Base-by-base conservation (phyloP, 1,140 invertebrate species). In the Drosophila santomea region DNA sequence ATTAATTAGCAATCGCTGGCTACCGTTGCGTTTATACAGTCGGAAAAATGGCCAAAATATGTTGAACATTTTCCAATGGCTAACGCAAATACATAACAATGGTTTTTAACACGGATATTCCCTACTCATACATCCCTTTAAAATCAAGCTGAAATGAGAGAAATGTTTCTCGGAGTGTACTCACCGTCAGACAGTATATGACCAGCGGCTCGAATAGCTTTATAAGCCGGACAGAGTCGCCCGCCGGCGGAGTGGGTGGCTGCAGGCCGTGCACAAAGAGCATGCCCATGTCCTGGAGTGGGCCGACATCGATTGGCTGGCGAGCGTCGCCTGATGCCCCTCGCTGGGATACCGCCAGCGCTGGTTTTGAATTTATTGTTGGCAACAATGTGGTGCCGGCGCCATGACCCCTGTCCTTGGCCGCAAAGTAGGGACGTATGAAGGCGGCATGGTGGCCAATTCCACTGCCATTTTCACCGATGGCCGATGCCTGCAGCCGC, bases 171-270 rank as follows among this genome's bases (percentile, higher is more conserved):
- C 14, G 14, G 6, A 62, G 62, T 51, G 63, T 25, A 91, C 83
- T 91, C 92, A 95, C 95, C 92, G 95, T 95, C 74, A 96, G 91
- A 45, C 96, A 95, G 91, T 96, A 96, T 67, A 98, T 97, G n/a
- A 98, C 97, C 93, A 98, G 95, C 1, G 96, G 96, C 91, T 98
- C 97, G 93, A 98, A 98, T 39, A 97, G 94, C 74, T 96, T 94
- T 67, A 98, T 97, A 78, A 91, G 84, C 74, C 79, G 82, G n/a
- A 54, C 83, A 59, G 79, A 91, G 12, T 92, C 82, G 14, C 78
- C 78, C 52, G 64, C 20, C 23, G 74, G 90, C 47, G 77, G 78
- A 43, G 68, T 58, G 55, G 39, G 38, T 54, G 80, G 58, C 58
- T 82, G 75, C 61, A 92, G 67, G 52, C 91, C 89, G 51, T 67